These are phyloP conservation scores for Rhombomys opimus DNA, from an alignment of 2,113 vertebrate genomes.

Conservation along the genomic window DNA sequence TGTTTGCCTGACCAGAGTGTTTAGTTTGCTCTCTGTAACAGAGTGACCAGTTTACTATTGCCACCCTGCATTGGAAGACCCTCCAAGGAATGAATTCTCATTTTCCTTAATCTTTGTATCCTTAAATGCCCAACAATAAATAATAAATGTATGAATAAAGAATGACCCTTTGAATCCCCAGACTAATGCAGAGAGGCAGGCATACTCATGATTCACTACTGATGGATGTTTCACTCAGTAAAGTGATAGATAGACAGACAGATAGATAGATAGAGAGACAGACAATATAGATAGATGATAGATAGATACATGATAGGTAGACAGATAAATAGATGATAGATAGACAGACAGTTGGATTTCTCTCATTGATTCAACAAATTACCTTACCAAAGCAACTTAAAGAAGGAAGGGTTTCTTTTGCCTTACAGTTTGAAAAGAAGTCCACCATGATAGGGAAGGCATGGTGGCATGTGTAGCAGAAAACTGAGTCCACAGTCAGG, in stretches of 20 bases:
- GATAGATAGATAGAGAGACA: neutral
- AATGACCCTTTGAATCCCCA: neutral
- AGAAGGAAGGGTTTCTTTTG: neutral
- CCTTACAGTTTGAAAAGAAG: neutral
- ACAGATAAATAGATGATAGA: neutral
- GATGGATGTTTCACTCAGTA: neutral
- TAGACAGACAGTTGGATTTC: neutral
- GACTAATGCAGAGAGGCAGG: neutral
- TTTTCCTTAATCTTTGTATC: neutral
- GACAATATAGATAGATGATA: neutral
- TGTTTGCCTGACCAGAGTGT: neutral
- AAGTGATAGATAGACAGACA: neutral
- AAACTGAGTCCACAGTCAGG: neutral
- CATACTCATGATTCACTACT: neutral
- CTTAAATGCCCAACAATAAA: neutral
- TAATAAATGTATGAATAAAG: neutral
- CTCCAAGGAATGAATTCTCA: neutral
- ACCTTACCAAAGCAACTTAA: neutral
- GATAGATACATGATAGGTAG: neutral
- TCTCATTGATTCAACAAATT: neutral
- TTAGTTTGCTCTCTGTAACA: neutral
- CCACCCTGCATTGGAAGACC: neutral
- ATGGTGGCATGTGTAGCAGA: neutral
- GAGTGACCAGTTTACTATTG: neutral
- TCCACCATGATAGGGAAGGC: neutral